Evolutionary conservation across 2,888 invertebrate species (phyloP).

Genomic region (Therioaphis trifolii): DNA sequence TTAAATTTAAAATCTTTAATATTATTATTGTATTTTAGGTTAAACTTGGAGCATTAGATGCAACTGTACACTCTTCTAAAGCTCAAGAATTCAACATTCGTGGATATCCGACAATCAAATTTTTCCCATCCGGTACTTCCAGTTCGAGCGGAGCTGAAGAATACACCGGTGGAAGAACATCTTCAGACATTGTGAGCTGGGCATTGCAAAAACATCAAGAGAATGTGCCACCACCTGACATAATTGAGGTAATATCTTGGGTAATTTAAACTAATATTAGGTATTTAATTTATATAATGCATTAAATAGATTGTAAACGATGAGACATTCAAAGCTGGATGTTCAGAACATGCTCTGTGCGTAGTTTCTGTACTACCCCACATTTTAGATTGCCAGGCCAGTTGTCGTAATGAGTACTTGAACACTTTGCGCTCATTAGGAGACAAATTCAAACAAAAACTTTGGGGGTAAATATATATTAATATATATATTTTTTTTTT

Average conservation of each 20-base stretch:
- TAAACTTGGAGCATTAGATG: constrained; percentile 95
- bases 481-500: not conserved
- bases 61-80: constrained; percentile 87
- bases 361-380: constrained; percentile 92
- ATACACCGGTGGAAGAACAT: constrained; percentile 92
- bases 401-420: constrained; percentile 90
- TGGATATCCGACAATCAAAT: constrained; percentile 97
- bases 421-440: constrained; percentile 78
- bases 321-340: constrained; percentile 77
- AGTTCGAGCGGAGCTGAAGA: constrained; percentile 80
- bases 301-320: constrained; percentile 70
- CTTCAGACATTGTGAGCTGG: constrained; percentile 90
- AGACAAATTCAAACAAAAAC: constrained; percentile 92
- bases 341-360: constrained; percentile 89
- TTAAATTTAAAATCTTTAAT: not conserved
- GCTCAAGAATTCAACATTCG: constrained; percentile 87
- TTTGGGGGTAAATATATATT: constrained; percentile 84
- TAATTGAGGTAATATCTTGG: constrained; percentile 75
- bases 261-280: not conserved
- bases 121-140: constrained; percentile 80
- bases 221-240: constrained; percentile 90
- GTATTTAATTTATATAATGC: constrained; percentile 30
- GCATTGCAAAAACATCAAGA: constrained; percentile 87
- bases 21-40: constrained; percentile 69
- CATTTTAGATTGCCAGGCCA: constrained; percentile 94